These are phyloP conservation scores for Euwallacea fornicatus DNA, from an alignment of 1,140 invertebrate species.

Conservation along the genomic window DNA sequence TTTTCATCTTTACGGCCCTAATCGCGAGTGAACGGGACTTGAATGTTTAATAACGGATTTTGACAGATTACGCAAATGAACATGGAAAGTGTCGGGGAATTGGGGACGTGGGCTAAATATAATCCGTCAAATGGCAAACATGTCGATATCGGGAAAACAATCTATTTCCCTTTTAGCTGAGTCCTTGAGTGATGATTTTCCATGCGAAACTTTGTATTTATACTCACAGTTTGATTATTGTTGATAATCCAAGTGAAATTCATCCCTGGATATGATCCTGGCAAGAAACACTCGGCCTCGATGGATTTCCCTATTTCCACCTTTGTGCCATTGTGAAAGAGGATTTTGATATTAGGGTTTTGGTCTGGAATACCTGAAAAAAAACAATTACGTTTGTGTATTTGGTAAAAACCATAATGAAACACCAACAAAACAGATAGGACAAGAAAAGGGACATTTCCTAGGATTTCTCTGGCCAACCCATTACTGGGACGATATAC, in stretches of 20 bases:
- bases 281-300: constrained; percentile 58
- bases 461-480: neutral
- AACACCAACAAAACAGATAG: too few species aligned
- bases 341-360: too few species aligned
- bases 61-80: constrained; percentile 2
- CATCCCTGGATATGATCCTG: constrained; percentile 60
- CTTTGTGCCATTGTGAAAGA: too few species aligned
- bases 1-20: neutral
- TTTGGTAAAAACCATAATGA: too few species aligned
- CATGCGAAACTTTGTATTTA: neutral
- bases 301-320: constrained; percentile 53
- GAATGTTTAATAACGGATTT: constrained; percentile 6
- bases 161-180: too few species aligned
- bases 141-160: neutral
- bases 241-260: constrained; percentile 69
- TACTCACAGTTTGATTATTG: constrained; percentile 59
- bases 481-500: neutral
- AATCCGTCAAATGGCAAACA: neutral
- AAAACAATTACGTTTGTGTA: too few species aligned
- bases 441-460: too few species aligned
- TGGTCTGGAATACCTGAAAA: too few species aligned
- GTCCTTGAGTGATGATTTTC: too few species aligned
- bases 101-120: neutral
- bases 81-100: neutral
- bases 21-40: neutral